Evolutionary conservation across 2,888 invertebrate species (phyloP).

Genomic region (Limnephilus auricula): DNA sequence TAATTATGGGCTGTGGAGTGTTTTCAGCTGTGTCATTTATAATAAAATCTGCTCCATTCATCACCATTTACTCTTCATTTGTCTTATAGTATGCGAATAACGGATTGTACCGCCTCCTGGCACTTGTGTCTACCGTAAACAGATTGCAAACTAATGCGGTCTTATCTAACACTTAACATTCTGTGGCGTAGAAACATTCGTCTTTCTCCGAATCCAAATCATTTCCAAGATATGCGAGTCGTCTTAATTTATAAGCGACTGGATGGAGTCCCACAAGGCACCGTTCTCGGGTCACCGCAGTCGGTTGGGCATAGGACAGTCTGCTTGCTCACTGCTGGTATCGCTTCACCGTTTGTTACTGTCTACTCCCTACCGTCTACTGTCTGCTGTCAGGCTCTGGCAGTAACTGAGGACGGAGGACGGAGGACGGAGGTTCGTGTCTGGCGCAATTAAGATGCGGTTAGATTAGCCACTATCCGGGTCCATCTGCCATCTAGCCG

Average conservation of each 20-base stretch:
- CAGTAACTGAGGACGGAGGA: background rate
- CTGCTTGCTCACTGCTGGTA: no score
- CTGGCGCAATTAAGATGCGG: conserved; percentile 62
- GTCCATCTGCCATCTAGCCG: conserved; percentile 40
- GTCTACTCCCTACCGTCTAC: background rate
- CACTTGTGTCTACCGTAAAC: background rate
- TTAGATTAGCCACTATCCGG: conserved; percentile 61
- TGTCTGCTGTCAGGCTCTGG: background rate
- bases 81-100: background rate
- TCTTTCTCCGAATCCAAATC: background rate
- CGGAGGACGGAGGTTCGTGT: conserved; percentile 49
- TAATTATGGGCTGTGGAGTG: background rate
- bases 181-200: background rate
- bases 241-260: background rate
- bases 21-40: background rate
- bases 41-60: background rate
- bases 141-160: background rate
- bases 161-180: conserved; percentile 2
- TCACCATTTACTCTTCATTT: background rate
- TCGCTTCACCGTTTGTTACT: background rate
- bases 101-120: background rate
- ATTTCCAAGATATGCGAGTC: conserved; percentile 2
- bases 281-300: background rate
- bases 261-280: background rate
- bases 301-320: background rate